Conservation (phyloP, 2,113 vertebrate species). For the Argyrosomus japonicus region DNA sequence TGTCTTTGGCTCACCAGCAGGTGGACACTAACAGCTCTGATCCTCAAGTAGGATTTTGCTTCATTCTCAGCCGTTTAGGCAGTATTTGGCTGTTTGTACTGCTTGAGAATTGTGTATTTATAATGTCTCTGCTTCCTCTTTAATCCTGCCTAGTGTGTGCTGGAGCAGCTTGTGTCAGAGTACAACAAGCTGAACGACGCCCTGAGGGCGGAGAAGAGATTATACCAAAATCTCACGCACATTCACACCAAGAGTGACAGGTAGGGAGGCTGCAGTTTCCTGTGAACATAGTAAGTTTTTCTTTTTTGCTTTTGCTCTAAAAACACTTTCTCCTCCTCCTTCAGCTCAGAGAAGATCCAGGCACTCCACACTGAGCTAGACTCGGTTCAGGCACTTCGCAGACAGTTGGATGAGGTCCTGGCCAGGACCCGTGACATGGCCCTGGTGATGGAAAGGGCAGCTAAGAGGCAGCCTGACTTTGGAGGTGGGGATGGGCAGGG, state of each 20-base stretch:
- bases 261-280: conserved; percentile 75
- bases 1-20: conserved; percentile 83
- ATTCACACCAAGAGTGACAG: conserved; percentile 86
- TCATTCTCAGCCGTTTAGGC: not conserved
- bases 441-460: conserved; percentile 86
- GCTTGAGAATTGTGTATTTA: not conserved
- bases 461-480: conserved; percentile 84
- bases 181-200: conserved; percentile 90
- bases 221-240: conserved; percentile 90
- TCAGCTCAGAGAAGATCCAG: conserved; percentile 85
- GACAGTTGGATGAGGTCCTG: conserved; percentile 93
- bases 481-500: conserved; percentile 96
- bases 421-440: conserved; percentile 88
- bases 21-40: conserved; percentile 81
- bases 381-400: conserved; percentile 88
- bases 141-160: conserved; percentile 76
- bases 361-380: conserved; percentile 90
- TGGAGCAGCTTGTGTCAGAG: conserved; percentile 91
- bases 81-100: not conserved
- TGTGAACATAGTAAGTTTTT: not conserved
- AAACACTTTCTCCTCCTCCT: not conserved
- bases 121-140: not conserved
- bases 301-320: not conserved
- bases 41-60: conserved; percentile 83
- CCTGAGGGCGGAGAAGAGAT: conserved; percentile 90